A percentile compares a stretch with the other conserved stretches of the same genome.
phyloP scores from a whole-genome alignment of 2,113 vertebrate species.

The Amazona vittata region DNA sequence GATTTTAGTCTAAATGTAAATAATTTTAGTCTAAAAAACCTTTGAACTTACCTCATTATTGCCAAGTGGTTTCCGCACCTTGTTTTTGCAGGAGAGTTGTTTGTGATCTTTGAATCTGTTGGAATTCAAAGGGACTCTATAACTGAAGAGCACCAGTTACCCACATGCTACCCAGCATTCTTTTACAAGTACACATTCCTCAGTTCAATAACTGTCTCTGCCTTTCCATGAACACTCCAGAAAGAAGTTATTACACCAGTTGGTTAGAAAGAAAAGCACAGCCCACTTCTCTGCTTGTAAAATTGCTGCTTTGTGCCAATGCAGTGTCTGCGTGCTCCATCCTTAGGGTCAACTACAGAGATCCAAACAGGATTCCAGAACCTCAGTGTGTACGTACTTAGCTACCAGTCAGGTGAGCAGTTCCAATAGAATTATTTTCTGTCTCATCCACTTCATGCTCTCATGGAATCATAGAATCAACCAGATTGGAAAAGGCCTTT shows the following conservation, averaged over 20 bases:
- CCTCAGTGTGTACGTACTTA: background rate
- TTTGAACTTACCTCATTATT: constrained; percentile 37
- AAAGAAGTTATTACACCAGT: background rate
- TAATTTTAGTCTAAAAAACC: background rate
- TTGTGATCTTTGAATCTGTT: background rate
- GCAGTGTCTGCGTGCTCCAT: background rate
- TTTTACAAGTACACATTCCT: background rate
- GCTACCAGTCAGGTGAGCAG: background rate
- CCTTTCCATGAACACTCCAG: background rate
- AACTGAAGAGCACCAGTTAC: background rate
- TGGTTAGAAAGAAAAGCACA: background rate
- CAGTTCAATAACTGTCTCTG: background rate
- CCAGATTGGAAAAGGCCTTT: background rate
- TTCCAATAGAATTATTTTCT: background rate
- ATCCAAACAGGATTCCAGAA: background rate
- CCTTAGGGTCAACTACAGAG: background rate
- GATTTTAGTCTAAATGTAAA: background rate
- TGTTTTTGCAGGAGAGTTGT: background rate
- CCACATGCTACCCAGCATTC: background rate
- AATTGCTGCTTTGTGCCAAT: background rate
- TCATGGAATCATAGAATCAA: background rate
- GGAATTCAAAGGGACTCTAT: background rate
- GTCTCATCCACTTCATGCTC: background rate
- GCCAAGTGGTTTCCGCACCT: background rate
- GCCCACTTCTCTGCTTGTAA: background rate